These are phyloP conservation scores for Acanthiza pusilla DNA, from an alignment of 2,797 vertebrate species.

Conservation along the genomic window DNA sequence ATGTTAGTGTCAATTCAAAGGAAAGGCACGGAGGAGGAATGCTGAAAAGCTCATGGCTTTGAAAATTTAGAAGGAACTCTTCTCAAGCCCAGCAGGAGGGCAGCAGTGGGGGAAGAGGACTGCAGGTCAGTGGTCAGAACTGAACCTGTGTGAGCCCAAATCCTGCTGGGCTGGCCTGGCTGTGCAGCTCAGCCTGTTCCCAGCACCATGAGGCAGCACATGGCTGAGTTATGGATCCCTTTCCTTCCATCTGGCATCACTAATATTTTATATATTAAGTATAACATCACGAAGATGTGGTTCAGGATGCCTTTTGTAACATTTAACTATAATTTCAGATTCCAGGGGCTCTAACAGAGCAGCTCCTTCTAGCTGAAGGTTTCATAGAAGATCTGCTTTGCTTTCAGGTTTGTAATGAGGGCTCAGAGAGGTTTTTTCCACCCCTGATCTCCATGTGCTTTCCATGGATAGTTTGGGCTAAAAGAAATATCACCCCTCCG, in stretches of 20 bases:
- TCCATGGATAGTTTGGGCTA: neutral
- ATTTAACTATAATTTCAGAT: neutral
- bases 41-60: neutral
- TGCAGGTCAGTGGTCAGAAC: neutral
- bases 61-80: neutral
- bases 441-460: neutral
- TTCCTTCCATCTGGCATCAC: neutral
- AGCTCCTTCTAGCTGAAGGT: neutral
- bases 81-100: neutral
- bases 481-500: neutral
- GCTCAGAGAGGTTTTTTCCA: neutral
- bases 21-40: neutral
- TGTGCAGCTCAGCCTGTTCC: neutral
- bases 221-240: accelerated
- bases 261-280: neutral
- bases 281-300: neutral
- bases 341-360: neutral
- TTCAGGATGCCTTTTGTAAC: neutral
- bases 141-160: neutral
- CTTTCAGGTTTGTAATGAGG: neutral
- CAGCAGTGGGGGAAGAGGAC: neutral
- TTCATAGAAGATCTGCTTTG: neutral
- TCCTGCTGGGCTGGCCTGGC: accelerated
- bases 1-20: neutral
- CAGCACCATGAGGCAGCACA: neutral